Percentiles rank a stretch among this genome's conserved stretches.
Conservation (phyloP, 2,797 vertebrate genomes). For the Leptatherina wallacei region DNA sequence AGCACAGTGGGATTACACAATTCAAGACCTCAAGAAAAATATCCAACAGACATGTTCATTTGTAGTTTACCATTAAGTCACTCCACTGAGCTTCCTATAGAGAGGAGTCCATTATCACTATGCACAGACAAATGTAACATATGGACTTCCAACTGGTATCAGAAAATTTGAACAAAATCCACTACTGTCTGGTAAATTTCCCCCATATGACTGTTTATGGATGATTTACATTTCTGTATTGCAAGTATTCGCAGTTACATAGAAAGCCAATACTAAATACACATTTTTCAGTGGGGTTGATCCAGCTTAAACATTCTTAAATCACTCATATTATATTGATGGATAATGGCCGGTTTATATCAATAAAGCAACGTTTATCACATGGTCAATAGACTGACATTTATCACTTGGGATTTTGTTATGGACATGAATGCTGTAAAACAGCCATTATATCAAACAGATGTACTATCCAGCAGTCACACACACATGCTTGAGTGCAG, state of each 20-base stretch:
- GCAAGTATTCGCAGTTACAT: background rate
- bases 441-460: slow-evolving; percentile 65
- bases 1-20: slow-evolving; percentile 20
- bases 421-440: slow-evolving; percentile 46
- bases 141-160: slow-evolving; percentile 55
- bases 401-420: slow-evolving; percentile 55
- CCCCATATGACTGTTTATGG: slow-evolving; percentile 9
- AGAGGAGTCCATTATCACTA: slow-evolving; percentile 57
- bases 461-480: slow-evolving; percentile 12
- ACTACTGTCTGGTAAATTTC: slow-evolving; percentile 35
- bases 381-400: slow-evolving; percentile 53
- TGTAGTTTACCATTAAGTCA: slow-evolving; percentile 62
- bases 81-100: slow-evolving; percentile 51
- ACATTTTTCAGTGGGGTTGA: background rate
- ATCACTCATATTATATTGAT: slow-evolving; percentile 35
- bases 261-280: background rate
- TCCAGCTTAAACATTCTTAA: slow-evolving; percentile 43
- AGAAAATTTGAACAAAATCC: slow-evolving; percentile 57
- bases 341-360: slow-evolving; percentile 46
- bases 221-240: background rate
- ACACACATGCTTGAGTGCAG: slow-evolving; percentile 7
- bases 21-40: slow-evolving; percentile 40
- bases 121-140: slow-evolving; percentile 58
- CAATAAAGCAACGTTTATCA: slow-evolving; percentile 51
- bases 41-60: slow-evolving; percentile 33